phyloP scores from a whole-genome alignment of 2,113 vertebrate species.

The Ramphastos sulfuratus region DNA sequence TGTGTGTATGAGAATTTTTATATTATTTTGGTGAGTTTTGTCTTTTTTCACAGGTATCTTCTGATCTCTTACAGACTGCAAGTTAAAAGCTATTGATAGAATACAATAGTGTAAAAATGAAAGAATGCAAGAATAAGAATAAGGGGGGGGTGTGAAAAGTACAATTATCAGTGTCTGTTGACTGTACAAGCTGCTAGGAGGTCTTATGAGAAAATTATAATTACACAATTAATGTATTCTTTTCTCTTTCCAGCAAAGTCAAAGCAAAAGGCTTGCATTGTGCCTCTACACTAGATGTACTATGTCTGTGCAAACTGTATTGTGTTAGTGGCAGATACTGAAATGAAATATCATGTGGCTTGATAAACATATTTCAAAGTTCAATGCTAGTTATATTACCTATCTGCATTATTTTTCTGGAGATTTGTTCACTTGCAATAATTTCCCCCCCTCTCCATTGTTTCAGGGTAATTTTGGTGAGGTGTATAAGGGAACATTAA shows the following conservation, averaged over 20 bases:
- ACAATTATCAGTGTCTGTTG: not conserved
- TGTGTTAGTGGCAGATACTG: not conserved
- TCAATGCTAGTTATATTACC: not conserved
- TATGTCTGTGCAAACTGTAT: not conserved
- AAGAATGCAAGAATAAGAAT: not conserved
- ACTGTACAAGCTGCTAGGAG: not conserved
- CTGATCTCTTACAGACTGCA: not conserved
- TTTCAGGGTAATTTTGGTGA: slow-evolving; percentile 96
- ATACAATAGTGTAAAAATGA: not conserved
- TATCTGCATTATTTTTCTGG: not conserved
- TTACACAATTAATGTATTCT: not conserved
- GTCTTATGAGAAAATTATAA: not conserved
- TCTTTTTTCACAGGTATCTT: not conserved
- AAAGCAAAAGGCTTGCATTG: not conserved
- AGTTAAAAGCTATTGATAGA: not conserved
- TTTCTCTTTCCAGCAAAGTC: not conserved
- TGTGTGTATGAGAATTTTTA: not conserved
- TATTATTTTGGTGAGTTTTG: not conserved
- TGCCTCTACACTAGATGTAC: not conserved
- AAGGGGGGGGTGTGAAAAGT: not conserved
- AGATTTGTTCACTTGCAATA: not conserved
- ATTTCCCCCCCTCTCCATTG: not conserved
- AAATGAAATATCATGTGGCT: not conserved
- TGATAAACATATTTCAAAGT: not conserved
- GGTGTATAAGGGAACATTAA: slow-evolving; percentile 92